Base-by-base conservation (phyloP, 92 coral and sea anemone species). In the Metridium senile region DNA sequence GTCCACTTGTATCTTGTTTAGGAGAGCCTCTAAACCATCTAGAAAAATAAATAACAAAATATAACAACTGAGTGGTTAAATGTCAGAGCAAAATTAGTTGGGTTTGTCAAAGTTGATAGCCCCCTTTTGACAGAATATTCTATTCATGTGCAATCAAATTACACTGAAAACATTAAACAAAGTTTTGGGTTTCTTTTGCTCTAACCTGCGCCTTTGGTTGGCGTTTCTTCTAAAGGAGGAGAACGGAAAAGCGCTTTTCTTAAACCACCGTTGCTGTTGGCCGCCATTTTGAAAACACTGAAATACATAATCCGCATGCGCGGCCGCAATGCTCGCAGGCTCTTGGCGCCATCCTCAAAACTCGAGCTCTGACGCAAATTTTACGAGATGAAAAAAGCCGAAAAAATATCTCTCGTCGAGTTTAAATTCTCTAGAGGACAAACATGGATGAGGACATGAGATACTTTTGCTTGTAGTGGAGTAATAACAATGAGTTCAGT, bases 1-100 rank as follows among this genome's bases (percentile, higher is more conserved):
- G 54, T 95, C 97, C 18, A 95, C 99, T 82, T 92, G 99, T 72
- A 95, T 87, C 83, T 82, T 89, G 84, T 95, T 95, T 17, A 92
- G 86, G 26, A 91, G 79, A 19, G 87, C 58, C 65, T 88, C 98
- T 69, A 92, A 78, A 25, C 86, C 85, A 35, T 94, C 98, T 94
- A 82, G 28, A 26, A 72, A 33, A 47, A 68, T 39, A 39, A 72
- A 25, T 61, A 43, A 18, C 21, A 1, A 45, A n/a, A 10, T 54
- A 54, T 8, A 54, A 54, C 61, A 54, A 10, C 61, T 8, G 20
- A 54, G 51, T 45, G 51, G n/a, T n/a, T n/a, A n/a, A n/a, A n/a
- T n/a, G n/a, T n/a, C n/a, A n/a, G n/a, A n/a, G n/a, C n/a, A n/a
- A n/a, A n/a, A n/a, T n/a, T n/a, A n/a, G n/a, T n/a, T n/a, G n/a